phyloP scores from a whole-genome alignment of 2,113 vertebrate species.

The Chunga burmeisteri region DNA sequence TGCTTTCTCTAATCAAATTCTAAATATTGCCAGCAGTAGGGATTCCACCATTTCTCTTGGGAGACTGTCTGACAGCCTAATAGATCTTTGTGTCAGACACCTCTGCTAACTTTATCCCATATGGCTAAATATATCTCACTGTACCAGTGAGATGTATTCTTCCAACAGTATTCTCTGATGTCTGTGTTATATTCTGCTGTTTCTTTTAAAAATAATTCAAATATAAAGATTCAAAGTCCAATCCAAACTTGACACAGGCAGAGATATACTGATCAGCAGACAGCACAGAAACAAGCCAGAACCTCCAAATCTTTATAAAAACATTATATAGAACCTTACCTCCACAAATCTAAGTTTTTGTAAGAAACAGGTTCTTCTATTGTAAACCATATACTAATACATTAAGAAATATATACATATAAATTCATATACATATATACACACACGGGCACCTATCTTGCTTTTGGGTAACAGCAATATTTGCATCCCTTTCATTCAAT shows the following conservation, averaged over 20 bases:
- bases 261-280: neutral
- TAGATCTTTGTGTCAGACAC: slow-evolving; percentile 27
- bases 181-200: neutral
- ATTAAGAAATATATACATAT: neutral
- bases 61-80: slow-evolving; percentile 34
- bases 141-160: neutral
- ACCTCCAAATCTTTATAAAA: neutral
- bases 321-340: neutral
- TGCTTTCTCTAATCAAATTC: slow-evolving; percentile 33
- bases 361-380: neutral
- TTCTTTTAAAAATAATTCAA: neutral
- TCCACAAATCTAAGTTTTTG: neutral
- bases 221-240: neutral
- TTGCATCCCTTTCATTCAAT: neutral
- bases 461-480: neutral
- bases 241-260: neutral
- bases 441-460: neutral
- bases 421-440: neutral
- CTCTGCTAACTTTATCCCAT: slow-evolving; percentile 11
- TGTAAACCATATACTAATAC: neutral
- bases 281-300: neutral
- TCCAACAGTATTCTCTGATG: neutral
- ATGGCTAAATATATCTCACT: neutral
- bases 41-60: slow-evolving; percentile 17
- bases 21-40: slow-evolving; percentile 28